These are phyloP conservation scores for Bimastos eiseni DNA, from an alignment of 2,888 invertebrate genomes.

Conservation along the genomic window DNA sequence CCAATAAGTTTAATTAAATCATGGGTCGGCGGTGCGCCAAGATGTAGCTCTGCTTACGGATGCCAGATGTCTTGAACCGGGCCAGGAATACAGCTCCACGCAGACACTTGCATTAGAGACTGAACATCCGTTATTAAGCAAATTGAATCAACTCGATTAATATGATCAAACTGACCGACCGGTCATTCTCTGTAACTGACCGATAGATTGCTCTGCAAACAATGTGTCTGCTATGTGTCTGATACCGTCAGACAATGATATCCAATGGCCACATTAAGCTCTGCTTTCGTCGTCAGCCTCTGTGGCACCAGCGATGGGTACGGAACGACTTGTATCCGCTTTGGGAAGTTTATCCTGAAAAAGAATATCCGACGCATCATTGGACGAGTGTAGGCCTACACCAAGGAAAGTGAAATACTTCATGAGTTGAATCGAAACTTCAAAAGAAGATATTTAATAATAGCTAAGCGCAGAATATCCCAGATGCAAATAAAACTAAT, in stretches of 20 bases:
- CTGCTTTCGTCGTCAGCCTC: background rate
- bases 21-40: too few relatives aligned
- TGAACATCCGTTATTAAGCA: background rate
- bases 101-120: too few relatives aligned
- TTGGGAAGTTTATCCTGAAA: background rate
- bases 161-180: background rate
- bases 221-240: background rate
- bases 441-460: too few relatives aligned
- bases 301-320: constrained; percentile 1
- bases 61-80: too few relatives aligned
- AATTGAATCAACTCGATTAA: background rate
- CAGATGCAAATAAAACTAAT: too few relatives aligned
- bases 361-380: background rate
- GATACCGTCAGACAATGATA: background rate
- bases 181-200: background rate
- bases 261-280: background rate
- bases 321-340: background rate
- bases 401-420: too few relatives aligned
- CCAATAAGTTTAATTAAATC: too few relatives aligned
- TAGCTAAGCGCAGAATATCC: background rate
- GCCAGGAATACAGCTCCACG: too few relatives aligned
- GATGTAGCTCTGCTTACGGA: too few relatives aligned
- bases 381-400: background rate
- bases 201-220: background rate
- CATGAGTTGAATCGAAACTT: too few relatives aligned